Conservation (phyloP, 2,888 invertebrate species). For the Parnassius orleans region DNA sequence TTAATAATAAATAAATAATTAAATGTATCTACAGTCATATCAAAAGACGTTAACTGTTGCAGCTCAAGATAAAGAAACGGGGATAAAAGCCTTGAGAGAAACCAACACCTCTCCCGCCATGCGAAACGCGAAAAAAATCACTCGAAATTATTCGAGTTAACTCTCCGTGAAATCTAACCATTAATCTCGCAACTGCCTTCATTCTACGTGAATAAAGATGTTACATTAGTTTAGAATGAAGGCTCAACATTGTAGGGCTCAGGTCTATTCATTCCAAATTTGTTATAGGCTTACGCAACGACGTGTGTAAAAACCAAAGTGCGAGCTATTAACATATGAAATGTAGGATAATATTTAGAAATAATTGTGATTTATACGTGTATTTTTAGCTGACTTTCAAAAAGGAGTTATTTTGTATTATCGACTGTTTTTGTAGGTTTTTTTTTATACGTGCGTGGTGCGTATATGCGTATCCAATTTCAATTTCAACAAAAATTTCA, state of each 20-base stretch:
- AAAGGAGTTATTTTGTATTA: too few species aligned
- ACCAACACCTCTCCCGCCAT: slow-evolving; percentile 20
- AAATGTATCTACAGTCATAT: too few species aligned
- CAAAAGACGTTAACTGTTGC: neutral
- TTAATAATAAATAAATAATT: too few species aligned
- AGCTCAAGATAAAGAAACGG: neutral
- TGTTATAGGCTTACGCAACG: slow-evolving; percentile 10
- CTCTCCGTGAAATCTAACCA: slow-evolving; percentile 60
- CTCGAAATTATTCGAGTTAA: slow-evolving; percentile 59
- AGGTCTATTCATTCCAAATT: slow-evolving; percentile 15
- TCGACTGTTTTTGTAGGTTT: too few species aligned
- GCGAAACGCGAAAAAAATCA: slow-evolving; percentile 46
- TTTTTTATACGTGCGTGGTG: too few species aligned
- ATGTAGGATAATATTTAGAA: neutral
- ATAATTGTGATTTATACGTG: too few species aligned
- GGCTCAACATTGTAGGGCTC: slow-evolving; percentile 6
- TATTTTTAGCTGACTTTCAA: too few species aligned
- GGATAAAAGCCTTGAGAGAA: neutral
- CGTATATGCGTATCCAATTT: too few species aligned
- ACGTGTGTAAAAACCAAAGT: neutral
- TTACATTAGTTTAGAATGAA: slow-evolving; percentile 32
- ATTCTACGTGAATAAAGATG: slow-evolving; percentile 36
- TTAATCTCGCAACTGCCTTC: slow-evolving; percentile 53
- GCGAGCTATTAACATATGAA: slow-evolving; percentile 5
- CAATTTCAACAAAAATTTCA: too few species aligned